phyloP scores from a whole-genome alignment of 1,140 invertebrate genomes.

The Acyrthosiphon pisum region DNA sequence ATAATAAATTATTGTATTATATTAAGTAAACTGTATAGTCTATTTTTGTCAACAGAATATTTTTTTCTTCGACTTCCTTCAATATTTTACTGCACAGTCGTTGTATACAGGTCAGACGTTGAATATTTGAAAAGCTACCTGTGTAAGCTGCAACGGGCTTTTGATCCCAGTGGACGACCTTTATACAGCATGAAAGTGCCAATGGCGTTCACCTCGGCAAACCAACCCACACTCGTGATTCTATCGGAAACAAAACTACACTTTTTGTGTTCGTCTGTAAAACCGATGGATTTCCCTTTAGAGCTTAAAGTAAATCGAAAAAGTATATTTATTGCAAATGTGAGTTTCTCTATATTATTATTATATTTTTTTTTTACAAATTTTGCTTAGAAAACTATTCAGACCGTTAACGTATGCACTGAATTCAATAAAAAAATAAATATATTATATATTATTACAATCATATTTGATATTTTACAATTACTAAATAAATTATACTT shows the following conservation, averaged over 20 bases:
- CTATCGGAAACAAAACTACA: constrained; percentile 5
- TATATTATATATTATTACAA: background rate
- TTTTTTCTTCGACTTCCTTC: background rate
- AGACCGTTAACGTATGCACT: background rate
- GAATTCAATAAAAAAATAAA: background rate
- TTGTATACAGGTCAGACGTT: constrained; percentile 17
- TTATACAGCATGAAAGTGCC: background rate
- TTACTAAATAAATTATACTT: too few species aligned
- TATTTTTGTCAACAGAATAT: background rate
- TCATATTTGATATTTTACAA: too few species aligned
- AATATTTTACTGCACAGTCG: background rate
- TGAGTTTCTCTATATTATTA: background rate
- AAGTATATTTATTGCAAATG: constrained; percentile 29
- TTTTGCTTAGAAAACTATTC: background rate
- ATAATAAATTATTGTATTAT: background rate
- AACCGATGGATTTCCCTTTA: constrained; percentile 3
- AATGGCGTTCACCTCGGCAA: constrained; percentile 17
- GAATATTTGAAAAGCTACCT: constrained; percentile 36
- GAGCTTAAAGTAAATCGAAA: constrained; percentile 41
- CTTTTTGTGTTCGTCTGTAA: background rate
- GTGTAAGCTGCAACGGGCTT: constrained; percentile 18
- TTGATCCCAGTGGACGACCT: constrained; percentile 30
- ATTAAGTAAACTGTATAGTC: background rate
- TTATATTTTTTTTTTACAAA: background rate
- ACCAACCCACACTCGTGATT: constrained; percentile 7